Base-by-base conservation (phyloP, 2,888 invertebrate species). In the Chrysodeixis includens region DNA sequence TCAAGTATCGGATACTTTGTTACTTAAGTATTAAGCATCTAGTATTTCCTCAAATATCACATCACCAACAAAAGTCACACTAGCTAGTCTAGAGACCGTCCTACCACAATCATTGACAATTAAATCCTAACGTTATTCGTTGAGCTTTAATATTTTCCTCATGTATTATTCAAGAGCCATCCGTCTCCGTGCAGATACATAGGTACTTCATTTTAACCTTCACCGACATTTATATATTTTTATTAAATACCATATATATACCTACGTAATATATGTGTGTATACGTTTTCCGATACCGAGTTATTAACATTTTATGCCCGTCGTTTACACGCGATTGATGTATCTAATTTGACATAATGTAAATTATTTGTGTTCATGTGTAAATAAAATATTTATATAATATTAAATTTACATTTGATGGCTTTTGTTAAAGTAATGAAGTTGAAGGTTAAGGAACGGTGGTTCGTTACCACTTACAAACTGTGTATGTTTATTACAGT, bases 131-230 rank as follows among this genome's bases (percentile, higher is more conserved):
- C 35, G 16, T 40, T 26, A 26, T 26, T 26, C 26, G 26, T 26
- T 60, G 20, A 55, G 57, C 32, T 64, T 69, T 69, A 74, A 75
- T 79, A 78, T 82, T 78, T 83, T 81, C 77, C 78, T 81, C 71
- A 74, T 79, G 78, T 74, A 71, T 59, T 76, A 84, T 82, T 83
- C 82, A 76, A 74, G 67, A 78, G 65, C 52, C 71, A 79, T 78
- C 72, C 71, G 71, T 75, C 80, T 78, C 66, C 81, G 78, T 78
- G 66, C 59, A 78, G 65, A 71, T 74, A 78, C 74, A 78, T 78
- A 72, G 71, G 74, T 80, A 62, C 53, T 30, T 67, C 64, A 63
- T 65, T 8, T 55, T 76, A 83, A 75, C 84, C 84, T 85, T 85
- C 82, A 84, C 84, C 81, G 79, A 84, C 74, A 79, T 26, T 26